Evolutionary conservation across 2,888 invertebrate species (phyloP), one percentile per base, ranked within the genome.

Genomic region (Eristalis pertinax): DNA sequence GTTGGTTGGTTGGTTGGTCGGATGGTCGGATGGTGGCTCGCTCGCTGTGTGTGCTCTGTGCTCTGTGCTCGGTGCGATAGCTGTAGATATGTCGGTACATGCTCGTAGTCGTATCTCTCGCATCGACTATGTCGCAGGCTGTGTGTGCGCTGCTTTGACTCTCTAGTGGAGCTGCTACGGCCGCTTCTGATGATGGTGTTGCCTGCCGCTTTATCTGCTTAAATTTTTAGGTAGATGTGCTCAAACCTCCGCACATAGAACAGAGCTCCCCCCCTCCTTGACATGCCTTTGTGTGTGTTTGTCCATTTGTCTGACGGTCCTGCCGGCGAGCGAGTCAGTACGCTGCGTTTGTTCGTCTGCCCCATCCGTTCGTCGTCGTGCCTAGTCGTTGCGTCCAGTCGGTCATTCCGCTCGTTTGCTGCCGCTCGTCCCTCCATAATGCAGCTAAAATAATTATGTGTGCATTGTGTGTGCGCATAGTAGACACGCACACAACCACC

Each of bases 381-480:
- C 32, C 32, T 3, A 8, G 32, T 10, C 32, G 32, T 69, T 32
- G 29, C 64, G 35, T 78, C 74, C 67, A 62, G 68, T 8, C 69
- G 63, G 56, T 60, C 58, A 24, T 64, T 11, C 41, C 35, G 24
- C 13, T 72, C 60, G 81, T 81, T 29, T 65, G 58, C 72, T 62
- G 50, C 63, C 62, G 70, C 50, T 60, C 32, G 72, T 70, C 60
- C 70, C 87, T 74, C 80, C 80, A 88, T 84, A 88, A 88, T 84
- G 88, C 88, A 88, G 88, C 88, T 88, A 88, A 88, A 88, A 88
- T 88, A 88, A 88, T 88, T 84, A 87, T 87, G 87, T 87, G 87
- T 87, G 87, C 87, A 87, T 84, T 84, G 87, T 87, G 87, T 87
- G 87, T 87, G 88, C 88, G 73, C 38, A 13, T 62, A 80, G 80